phyloP scores from a whole-genome alignment of 2,888 invertebrate genomes.

The Bellardia pandia region DNA sequence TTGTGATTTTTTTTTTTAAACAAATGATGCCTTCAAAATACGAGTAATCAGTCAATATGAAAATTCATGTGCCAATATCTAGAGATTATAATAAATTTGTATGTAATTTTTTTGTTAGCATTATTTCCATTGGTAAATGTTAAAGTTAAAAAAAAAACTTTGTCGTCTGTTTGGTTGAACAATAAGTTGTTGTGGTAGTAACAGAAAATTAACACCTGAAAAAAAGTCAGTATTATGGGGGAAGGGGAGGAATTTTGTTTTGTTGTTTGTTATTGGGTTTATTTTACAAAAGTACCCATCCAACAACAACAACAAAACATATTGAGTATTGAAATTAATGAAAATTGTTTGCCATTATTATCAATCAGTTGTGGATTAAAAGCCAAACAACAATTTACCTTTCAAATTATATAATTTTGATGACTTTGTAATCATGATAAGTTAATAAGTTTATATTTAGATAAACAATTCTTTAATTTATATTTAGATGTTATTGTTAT shows the following conservation, averaged over 20 bases:
- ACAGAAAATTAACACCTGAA: constrained; percentile 57
- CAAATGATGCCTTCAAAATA: constrained; percentile 22
- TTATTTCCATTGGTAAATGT: too few relatives aligned
- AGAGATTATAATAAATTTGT: constrained; percentile 51
- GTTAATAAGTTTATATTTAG: constrained; percentile 50
- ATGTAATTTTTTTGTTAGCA: constrained; percentile 9
- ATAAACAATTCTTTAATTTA: constrained; percentile 24
- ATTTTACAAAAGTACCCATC: neutral
- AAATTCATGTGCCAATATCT: constrained; percentile 55
- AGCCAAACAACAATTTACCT: neutral
- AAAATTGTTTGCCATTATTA: constrained; percentile 59
- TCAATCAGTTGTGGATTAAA: constrained; percentile 59
- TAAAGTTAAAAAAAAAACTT: constrained; percentile 27
- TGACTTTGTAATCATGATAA: constrained; percentile 59
- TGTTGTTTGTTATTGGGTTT: neutral
- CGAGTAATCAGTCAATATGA: constrained; percentile 28
- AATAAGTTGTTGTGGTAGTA: constrained; percentile 14
- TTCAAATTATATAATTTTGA: constrained; percentile 7
- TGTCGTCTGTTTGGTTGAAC: constrained; percentile 11
- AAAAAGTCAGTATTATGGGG: neutral
- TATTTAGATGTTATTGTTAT: neutral
- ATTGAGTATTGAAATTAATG: neutral
- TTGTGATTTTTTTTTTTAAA: neutral
- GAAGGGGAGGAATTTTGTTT: too few relatives aligned
- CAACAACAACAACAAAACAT: neutral